Evolutionary conservation across 2,113 vertebrate species (phyloP).

Genomic region (Muntiacus reevesi): DNA sequence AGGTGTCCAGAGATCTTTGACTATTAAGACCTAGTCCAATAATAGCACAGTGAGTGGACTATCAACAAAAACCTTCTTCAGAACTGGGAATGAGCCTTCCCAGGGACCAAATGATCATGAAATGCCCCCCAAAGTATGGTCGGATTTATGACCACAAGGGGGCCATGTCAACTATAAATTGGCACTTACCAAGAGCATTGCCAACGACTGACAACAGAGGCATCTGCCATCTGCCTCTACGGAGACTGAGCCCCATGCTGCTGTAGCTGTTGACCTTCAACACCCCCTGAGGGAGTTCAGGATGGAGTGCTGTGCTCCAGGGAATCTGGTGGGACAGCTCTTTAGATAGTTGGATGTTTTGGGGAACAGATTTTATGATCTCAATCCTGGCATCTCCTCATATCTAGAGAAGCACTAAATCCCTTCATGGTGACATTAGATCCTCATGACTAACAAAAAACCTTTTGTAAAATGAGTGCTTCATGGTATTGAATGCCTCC

Average conservation of each 20-base stretch:
- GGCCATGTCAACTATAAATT: not conserved
- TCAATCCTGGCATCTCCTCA: not conserved
- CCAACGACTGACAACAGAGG: not conserved
- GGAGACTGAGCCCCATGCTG: fast-evolving
- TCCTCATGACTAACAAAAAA: not conserved
- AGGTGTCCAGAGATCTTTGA: not conserved
- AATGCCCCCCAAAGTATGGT: not conserved
- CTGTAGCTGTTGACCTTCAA: not conserved
- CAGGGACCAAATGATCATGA: not conserved
- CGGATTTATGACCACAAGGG: not conserved
- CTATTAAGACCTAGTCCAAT: not conserved
- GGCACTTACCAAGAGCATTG: not conserved
- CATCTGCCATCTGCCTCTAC: fast-evolving
- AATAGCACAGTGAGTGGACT: not conserved
- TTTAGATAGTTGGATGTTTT: not conserved
- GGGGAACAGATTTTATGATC: not conserved
- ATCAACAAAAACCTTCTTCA: not conserved
- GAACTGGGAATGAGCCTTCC: not conserved
- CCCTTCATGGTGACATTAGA: not conserved
- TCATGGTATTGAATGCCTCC: fast-evolving
- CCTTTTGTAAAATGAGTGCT: not conserved
- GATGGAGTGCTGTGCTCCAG: not conserved
- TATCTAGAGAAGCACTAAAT: not conserved
- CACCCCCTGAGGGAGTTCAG: fast-evolving
- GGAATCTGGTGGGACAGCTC: not conserved